A percentile compares a stretch with the other conserved stretches of the same genome.
Evolutionary conservation across 2,797 vertebrate genomes (phyloP).

Genomic region (Neopelma chrysocephalum): DNA sequence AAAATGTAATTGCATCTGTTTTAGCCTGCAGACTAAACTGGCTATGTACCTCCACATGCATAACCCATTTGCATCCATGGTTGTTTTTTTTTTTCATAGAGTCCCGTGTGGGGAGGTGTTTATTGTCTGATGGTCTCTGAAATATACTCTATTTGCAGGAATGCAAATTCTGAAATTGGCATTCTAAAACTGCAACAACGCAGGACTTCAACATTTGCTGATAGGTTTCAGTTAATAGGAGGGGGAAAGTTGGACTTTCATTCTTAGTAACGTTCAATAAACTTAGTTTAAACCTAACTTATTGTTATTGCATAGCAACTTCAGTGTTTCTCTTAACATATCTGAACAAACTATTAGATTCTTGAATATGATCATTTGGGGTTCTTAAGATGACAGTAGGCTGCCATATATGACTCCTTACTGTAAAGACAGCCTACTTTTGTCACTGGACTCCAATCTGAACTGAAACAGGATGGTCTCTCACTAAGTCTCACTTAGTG

Average conservation of each 20-base stretch:
- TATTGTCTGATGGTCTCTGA: neutral
- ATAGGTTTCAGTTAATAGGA: neutral
- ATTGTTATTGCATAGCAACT: neutral
- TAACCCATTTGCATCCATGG: neutral
- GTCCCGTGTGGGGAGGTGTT: neutral
- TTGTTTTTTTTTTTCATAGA: neutral
- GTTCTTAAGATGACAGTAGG: neutral
- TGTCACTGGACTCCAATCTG: constrained; percentile 18
- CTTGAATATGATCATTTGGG: neutral
- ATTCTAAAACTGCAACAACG: neutral
- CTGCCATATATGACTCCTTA: neutral
- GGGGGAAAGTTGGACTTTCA: neutral
- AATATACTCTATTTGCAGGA: neutral
- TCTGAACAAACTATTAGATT: neutral
- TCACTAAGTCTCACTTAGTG: constrained; percentile 29
- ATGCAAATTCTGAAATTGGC: neutral
- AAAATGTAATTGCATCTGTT: neutral
- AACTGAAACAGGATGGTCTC: constrained; percentile 18
- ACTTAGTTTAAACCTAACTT: neutral
- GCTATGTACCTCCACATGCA: neutral
- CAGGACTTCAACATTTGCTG: neutral
- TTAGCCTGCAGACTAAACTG: neutral
- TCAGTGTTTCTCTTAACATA: neutral
- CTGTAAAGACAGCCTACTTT: neutral
- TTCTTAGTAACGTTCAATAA: neutral